Base-by-base conservation (phyloP, 2,888 invertebrate genomes). In the Clusia tigrina region DNA sequence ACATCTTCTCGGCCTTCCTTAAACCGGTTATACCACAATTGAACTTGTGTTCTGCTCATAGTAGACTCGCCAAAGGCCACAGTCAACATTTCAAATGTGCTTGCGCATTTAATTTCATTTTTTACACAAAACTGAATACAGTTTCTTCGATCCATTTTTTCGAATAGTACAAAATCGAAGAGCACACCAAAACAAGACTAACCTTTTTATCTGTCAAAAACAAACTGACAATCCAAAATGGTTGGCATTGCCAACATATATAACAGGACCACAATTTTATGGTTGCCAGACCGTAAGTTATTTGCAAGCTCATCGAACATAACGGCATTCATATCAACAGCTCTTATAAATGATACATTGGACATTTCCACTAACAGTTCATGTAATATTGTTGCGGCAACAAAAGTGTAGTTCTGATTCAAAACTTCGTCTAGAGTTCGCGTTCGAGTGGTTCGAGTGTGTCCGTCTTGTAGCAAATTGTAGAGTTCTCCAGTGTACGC, bases 161-260 rank as follows among this genome's bases (percentile, higher is more conserved):
- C n/a, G n/a, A n/a, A n/a, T n/a, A n/a, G n/a, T n/a, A n/a, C n/a
- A n/a, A n/a, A n/a, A n/a, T n/a, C n/a, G n/a, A n/a, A n/a, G n/a
- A n/a, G n/a, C n/a, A n/a, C n/a, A n/a, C n/a, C n/a, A n/a, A n/a
- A n/a, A n/a, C n/a, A n/a, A n/a, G n/a, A n/a, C n/a, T n/a, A n/a
- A n/a, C n/a, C n/a, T n/a, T n/a, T n/a, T n/a, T n/a, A n/a, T n/a
- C n/a, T n/a, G n/a, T n/a, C n/a, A n/a, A n/a, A n/a, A n/a, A n/a
- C n/a, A n/a, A n/a, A n/a, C n/a, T n/a, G n/a, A n/a, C n/a, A n/a
- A n/a, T n/a, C n/a, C n/a, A n/a, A n/a, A n/a, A n/a, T 74, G 2
- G 81, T 32, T 0, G 76, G 79, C 0, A 74, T 70, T 0, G 71
- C 76, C 1, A 79, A 10, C 15, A 81, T 26, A 0, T 69, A 64